A percentile compares a stretch with the other conserved stretches of the same genome.
phyloP scores from a whole-genome alignment of 2,113 vertebrate species.

The Ovis canadensis region DNA sequence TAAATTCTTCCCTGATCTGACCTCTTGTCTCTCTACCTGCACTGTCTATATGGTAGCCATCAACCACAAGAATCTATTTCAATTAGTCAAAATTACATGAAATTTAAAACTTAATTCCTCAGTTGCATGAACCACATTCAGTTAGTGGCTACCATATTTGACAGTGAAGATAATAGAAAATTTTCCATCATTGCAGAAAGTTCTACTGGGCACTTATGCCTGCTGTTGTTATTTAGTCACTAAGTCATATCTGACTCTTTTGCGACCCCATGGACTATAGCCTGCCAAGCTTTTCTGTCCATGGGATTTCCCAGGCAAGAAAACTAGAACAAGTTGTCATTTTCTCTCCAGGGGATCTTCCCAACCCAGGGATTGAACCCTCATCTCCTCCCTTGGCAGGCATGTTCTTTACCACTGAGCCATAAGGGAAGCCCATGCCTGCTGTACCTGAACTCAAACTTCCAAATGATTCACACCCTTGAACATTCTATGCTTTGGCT shows the following conservation, averaged over 20 bases:
- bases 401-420: neutral
- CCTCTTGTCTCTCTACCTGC: neutral
- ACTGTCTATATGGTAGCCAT: neutral
- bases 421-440: neutral
- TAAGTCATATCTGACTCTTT: neutral
- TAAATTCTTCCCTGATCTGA: neutral
- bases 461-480: neutral
- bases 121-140: neutral
- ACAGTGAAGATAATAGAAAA: neutral
- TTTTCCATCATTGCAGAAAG: neutral
- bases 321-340: neutral
- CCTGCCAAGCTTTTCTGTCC: neutral
- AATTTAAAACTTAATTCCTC: neutral
- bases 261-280: neutral
- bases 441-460: neutral
- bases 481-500: neutral
- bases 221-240: neutral
- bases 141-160: neutral
- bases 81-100: neutral
- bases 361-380: neutral
- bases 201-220: neutral
- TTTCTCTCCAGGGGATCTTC: neutral
- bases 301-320: neutral
- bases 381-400: neutral
- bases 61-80: neutral